phyloP scores from a whole-genome alignment of 2,113 vertebrate genomes.

The Melanotaenia duboulayi region DNA sequence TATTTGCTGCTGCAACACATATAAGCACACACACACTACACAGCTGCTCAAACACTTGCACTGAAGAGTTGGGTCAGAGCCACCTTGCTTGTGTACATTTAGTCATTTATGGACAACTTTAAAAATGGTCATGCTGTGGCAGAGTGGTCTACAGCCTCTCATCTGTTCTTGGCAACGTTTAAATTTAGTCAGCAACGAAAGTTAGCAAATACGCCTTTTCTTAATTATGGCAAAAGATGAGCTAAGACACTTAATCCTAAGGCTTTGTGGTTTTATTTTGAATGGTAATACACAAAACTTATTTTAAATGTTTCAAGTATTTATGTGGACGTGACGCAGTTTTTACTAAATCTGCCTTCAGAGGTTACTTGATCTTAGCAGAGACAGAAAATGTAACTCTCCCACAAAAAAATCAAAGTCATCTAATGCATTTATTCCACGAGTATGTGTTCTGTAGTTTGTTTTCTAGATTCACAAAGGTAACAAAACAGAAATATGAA shows the following conservation, averaged over 20 bases:
- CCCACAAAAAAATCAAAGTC: too few relatives aligned
- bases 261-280: neutral
- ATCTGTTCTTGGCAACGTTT: constrained; percentile 15
- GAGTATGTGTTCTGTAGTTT: neutral
- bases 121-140: constrained; percentile 37
- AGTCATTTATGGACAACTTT: constrained; percentile 36
- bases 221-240: constrained; percentile 18
- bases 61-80: constrained; percentile 7
- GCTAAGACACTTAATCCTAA: neutral
- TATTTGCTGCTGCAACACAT: constrained; percentile 55
- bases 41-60: constrained; percentile 80
- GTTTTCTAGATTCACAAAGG: neutral
- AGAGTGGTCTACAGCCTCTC: constrained; percentile 16
- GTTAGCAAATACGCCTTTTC: neutral
- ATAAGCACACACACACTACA: constrained; percentile 30
- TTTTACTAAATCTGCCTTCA: too few relatives aligned
- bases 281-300: neutral
- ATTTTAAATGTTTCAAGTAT: too few relatives aligned
- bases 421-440: too few relatives aligned
- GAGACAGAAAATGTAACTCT: too few relatives aligned
- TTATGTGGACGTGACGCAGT: too few relatives aligned
- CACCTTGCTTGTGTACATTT: constrained; percentile 44
- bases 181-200: neutral
- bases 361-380: too few relatives aligned
- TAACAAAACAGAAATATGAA: constrained; percentile 25